Base-by-base conservation (phyloP, 2,888 invertebrate species). In the Chloroclysta siterata region DNA sequence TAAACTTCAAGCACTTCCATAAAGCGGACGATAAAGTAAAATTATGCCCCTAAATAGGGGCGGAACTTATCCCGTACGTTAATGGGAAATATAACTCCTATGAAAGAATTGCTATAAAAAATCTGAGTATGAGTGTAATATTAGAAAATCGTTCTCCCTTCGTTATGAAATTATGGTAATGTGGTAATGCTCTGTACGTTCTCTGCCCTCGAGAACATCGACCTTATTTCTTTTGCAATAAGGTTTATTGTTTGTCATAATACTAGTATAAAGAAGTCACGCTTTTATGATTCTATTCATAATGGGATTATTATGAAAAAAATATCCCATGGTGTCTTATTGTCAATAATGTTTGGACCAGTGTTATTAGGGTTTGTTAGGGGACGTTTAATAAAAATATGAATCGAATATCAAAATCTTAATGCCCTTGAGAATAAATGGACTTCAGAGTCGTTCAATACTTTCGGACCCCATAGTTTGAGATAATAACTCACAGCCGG, bases 141-240 rank as follows among this genome's bases (percentile, higher is more conserved):
- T 89, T 87, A 88, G 86, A 87, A 88, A 87, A 72, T 85, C 82
- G 79, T 79, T 78, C 85, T 74, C 87, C 89, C 88, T 83, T 86
- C 81, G 84, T 86, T 91, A 89, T 88, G 87, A 87, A 88, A 90
- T 90, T 91, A 91, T 90, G 88, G 77, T 88, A 89, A 89, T 87
- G 62, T 69, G 47, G 60, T 68, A 66, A 70, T 70, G 66, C 66
- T 53, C 65, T 54, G 63, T 54, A 33, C 39, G 56, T 58, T 62
- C 29, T 47, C 41, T 63, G 7, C 44, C 11, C 5, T 39, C 57
- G 7, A 36, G 17, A 55, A 41, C 29, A 53, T 56, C 15, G 13
- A 53, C 70, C 58, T 60, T 74, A 61, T 53, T 15, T 3, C 39
- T 11, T 39, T 39, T 11, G 36, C 8, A 14, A 15, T 65, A 71